Evolutionary conservation across 2,888 invertebrate genomes (phyloP).

Genomic region (Homarus gammarus): DNA sequence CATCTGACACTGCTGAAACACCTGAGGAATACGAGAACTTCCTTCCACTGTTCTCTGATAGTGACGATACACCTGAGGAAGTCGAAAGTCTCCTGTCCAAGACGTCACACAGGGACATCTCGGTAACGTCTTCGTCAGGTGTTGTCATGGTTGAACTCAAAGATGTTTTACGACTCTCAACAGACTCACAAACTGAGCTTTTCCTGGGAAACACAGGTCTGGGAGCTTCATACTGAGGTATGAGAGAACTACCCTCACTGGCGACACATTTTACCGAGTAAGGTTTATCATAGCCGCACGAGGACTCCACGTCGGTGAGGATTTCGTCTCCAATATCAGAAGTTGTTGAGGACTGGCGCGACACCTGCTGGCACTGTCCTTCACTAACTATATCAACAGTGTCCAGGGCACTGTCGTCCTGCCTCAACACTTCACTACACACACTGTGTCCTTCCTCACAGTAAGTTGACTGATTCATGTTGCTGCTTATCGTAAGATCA

Average conservation of each 20-base stretch:
- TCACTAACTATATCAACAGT: not conserved
- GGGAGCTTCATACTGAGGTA: not conserved
- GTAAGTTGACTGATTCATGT: not conserved
- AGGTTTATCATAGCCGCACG: not conserved
- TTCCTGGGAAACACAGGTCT: conserved; percentile 22
- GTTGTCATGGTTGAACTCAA: conserved; percentile 38
- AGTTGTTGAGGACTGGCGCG: not conserved
- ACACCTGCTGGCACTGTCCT: not conserved
- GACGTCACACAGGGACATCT: conserved; percentile 27
- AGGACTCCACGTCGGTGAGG: not conserved
- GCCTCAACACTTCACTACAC: not conserved
- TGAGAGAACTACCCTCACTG: not conserved
- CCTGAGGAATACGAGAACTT: conserved; percentile 67
- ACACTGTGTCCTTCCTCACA: not conserved
- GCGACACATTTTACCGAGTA: not conserved
- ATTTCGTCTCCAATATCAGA: not conserved
- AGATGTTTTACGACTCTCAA: conserved; percentile 39
- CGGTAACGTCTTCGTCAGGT: conserved; percentile 45
- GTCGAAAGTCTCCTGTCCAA: conserved; percentile 58
- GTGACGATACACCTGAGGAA: conserved; percentile 72
- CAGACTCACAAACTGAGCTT: conserved; percentile 46
- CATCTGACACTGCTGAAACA: conserved; percentile 54
- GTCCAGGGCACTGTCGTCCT: not conserved
- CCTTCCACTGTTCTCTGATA: conserved; percentile 62
- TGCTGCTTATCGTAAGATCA: not conserved